Evolutionary conservation across 2,888 invertebrate species (phyloP), one percentile per base, ranked within the genome.

Genomic region (Eupelmus urozonus): DNA sequence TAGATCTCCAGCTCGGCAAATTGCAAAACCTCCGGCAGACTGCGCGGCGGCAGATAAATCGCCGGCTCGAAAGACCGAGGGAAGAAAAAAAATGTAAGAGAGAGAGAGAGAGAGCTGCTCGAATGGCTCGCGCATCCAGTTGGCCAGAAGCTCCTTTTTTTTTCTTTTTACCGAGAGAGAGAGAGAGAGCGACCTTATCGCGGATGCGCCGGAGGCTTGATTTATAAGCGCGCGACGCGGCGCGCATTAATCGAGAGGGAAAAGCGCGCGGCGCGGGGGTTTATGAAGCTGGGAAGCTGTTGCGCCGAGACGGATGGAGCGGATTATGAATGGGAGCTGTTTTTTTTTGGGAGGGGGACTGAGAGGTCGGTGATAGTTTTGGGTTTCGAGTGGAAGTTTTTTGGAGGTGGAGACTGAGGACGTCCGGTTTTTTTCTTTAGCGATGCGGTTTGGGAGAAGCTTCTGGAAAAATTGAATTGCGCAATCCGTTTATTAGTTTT

Each of bases 141-240:
- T 45, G 13, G 34, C 34, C 9, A 2, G 20, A 25, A 11, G 9
- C 1, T 13, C 53, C 42, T 23, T 7, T 29, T 69, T 55, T 57
- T 69, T 45, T 57, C 16, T 42, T 11, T 13, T 45, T 13, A 45
- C 45, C 13, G 11, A n/a, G n/a, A n/a, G n/a, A n/a, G n/a, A n/a
- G n/a, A n/a, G n/a, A n/a, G n/a, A n/a, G n/a, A n/a, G n/a, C n/a
- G 74, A 42, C 45, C 63, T 76, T 69, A 69, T 76, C 69, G 62
- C 45, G 65, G 23, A 65, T 55, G 63, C 60, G 60, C 60, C 49
- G 45, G n/a, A 13, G 16, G 45, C 20, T 53, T 76, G 76, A 80
- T 76, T 75, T 62, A 70, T 72, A 55, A n/a, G 16, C 66, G 45
- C n/a, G 51, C 59, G 63, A 59, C 59, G 51, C 69, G 66, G 76